Evolutionary conservation across 2,797 vertebrate species (phyloP).

Genomic region (Squalus acanthias): DNA sequence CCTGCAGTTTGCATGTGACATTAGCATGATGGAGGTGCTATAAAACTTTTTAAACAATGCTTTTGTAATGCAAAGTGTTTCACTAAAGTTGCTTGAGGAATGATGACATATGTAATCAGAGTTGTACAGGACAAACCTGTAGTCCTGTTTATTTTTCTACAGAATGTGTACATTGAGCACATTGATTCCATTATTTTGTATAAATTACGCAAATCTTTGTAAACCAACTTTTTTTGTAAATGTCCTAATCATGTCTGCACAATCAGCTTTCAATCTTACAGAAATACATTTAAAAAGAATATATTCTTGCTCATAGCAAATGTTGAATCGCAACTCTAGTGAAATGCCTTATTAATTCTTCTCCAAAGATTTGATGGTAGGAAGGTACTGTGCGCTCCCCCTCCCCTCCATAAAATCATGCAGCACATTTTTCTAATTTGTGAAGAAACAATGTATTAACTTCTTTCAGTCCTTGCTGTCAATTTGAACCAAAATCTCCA

Average conservation of each 20-base stretch:
- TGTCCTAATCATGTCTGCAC: constrained; percentile 25
- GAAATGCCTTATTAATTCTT: constrained; percentile 30
- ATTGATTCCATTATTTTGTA: constrained; percentile 11
- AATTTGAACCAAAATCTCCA: constrained; percentile 32
- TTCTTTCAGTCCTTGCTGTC: not conserved
- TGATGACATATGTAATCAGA: not conserved
- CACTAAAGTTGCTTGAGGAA: constrained; percentile 36
- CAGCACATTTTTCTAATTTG: not conserved
- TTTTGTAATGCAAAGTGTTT: constrained; percentile 11
- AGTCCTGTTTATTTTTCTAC: constrained; percentile 36
- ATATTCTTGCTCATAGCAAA: not conserved
- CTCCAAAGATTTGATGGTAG: not conserved
- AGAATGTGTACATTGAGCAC: not conserved
- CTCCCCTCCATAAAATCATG: constrained; percentile 14
- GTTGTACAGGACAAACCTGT: not conserved
- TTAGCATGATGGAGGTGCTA: not conserved
- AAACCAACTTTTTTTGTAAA: constrained; percentile 5
- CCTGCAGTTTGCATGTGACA: not conserved
- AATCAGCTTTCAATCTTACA: constrained; percentile 7
- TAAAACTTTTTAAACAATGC: not conserved
- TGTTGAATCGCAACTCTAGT: constrained; percentile 21
- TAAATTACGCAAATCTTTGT: constrained; percentile 24
- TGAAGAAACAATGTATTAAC: constrained; percentile 10
- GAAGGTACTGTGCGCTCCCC: not conserved
- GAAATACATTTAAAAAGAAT: constrained; percentile 12